Percentiles rank a stretch among this genome's conserved stretches.
Conservation (phyloP, 2,113 vertebrate genomes). For the Tachysurus fulvidraco region DNA sequence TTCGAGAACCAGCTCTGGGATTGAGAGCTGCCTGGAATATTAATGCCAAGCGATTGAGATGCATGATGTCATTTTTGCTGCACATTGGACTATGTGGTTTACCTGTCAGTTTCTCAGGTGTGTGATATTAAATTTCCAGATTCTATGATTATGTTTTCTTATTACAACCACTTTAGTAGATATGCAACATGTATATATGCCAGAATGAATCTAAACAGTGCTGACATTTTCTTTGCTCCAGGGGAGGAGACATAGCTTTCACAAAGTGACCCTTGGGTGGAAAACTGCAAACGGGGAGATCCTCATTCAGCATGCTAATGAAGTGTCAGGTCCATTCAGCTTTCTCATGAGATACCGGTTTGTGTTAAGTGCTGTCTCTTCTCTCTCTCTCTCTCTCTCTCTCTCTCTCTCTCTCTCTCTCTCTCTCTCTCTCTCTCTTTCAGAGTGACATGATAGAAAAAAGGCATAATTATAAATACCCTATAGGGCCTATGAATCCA, state of each 20-base stretch:
- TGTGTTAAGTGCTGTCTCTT: background rate
- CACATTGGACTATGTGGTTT: slow-evolving; percentile 7
- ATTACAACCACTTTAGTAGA: background rate
- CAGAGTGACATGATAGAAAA: background rate
- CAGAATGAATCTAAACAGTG: background rate
- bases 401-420: background rate
- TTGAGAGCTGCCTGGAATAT: slow-evolving; percentile 38
- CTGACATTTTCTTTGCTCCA: slow-evolving; percentile 1
- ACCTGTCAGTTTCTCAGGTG: background rate
- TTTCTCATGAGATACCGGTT: background rate
- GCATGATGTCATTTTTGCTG: slow-evolving; percentile 18
- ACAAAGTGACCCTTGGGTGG: slow-evolving; percentile 19
- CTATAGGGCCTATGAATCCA: too few species aligned
- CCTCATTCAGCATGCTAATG: slow-evolving; percentile 21
- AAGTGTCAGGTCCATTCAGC: background rate
- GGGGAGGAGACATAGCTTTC: background rate
- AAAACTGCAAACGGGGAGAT: background rate
- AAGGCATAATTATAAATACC: background rate
- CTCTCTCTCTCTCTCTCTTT: too few species aligned
- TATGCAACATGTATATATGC: background rate
- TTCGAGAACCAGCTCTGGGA: slow-evolving; percentile 15
- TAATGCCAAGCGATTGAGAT: slow-evolving; percentile 16
- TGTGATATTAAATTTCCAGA: background rate
- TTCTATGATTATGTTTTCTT: background rate
- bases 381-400: too few species aligned